Evolutionary conservation across 2,888 invertebrate genomes (phyloP), one percentile per base, ranked within the genome.

Genomic region (Megalurothrips usitatus): DNA sequence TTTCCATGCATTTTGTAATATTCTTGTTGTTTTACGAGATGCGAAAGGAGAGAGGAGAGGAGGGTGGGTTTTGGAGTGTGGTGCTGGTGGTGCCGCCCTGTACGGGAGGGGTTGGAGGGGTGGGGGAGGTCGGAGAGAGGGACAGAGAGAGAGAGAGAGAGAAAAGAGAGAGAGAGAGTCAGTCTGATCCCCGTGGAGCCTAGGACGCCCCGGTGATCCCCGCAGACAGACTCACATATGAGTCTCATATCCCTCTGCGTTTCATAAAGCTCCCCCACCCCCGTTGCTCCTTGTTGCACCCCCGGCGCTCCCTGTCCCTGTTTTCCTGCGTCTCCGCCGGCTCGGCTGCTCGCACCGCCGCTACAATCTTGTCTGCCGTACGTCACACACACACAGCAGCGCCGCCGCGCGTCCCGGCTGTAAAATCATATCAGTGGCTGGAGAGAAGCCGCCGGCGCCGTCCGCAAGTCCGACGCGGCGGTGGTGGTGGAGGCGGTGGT

Each of bases 221-320:
- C 68, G 26, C 10, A 75, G 68, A 75, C 68, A 75, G 68, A 75
- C 68, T 75, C 68, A 26, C 68, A 75, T 75, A 75, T 75, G 68
- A 26, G 68, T 75, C 68, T 75, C 68, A 75, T 75, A 75, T 75
- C 58, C 58, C 68, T 75, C 68, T 75, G 68, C 68, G 68, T 75
- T 75, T 75, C 68, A 75, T 75, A 75, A 75, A 23, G 23, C 68
- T 23, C 8, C 23, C 68, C 68, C 23, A 0, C 26, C 68, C 68
- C 8, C n/a, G 23, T 23, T 23, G n/a, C n/a, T 63, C 63, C 9
- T 19, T 23, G n/a, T 68, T 4, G 34, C 34, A 43, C 34, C 34
- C 34, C 34, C 49, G 9, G 52, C 52, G 10, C 2, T 52, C 34
- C 6, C 14, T 19, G 52, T 52, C 34, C 6, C 14, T 19, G 52